These are phyloP conservation scores for Copidosoma aretas DNA, from an alignment of 2,888 invertebrate genomes.

Conservation along the genomic window DNA sequence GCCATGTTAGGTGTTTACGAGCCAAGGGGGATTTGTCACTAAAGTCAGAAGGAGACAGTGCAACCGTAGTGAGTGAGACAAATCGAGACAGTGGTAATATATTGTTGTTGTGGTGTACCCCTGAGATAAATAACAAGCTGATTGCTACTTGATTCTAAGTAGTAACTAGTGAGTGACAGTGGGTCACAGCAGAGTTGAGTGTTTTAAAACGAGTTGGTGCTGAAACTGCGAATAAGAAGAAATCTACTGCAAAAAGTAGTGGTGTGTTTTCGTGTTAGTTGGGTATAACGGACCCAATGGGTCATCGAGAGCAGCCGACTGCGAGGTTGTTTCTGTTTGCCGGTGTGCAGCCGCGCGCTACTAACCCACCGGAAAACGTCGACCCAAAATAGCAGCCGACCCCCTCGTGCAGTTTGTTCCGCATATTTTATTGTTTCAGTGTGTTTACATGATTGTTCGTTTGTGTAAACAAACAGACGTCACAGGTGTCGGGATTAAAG, in stretches of 20 bases:
- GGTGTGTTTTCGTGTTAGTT: not conserved
- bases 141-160: conserved; percentile 50
- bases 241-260: too few species aligned
- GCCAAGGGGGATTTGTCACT: conserved; percentile 50
- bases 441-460: too few species aligned
- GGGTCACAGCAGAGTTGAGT: not conserved
- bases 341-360: conserved; percentile 50
- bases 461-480: too few species aligned
- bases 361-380: conserved; percentile 56
- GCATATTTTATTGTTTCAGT: not conserved
- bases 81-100: conserved; percentile 4
- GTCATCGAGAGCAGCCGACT: conserved; percentile 15
- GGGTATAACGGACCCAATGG: conserved; percentile 25
- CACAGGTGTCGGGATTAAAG: too few species aligned
- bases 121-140: conserved; percentile 53
- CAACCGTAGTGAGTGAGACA: conserved; percentile 7
- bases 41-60: conserved; percentile 11
- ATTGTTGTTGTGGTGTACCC: too few species aligned
- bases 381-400: conserved; percentile 35
- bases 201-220: not conserved
- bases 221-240: too few species aligned
- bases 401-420: conserved; percentile 1
- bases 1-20: conserved; percentile 64
- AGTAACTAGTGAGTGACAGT: not conserved
- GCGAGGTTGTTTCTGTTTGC: conserved; percentile 4